Evolutionary conservation across 2,888 invertebrate species (phyloP), one percentile per base, ranked within the genome.

Genomic region (Coenonympha glycerion): DNA sequence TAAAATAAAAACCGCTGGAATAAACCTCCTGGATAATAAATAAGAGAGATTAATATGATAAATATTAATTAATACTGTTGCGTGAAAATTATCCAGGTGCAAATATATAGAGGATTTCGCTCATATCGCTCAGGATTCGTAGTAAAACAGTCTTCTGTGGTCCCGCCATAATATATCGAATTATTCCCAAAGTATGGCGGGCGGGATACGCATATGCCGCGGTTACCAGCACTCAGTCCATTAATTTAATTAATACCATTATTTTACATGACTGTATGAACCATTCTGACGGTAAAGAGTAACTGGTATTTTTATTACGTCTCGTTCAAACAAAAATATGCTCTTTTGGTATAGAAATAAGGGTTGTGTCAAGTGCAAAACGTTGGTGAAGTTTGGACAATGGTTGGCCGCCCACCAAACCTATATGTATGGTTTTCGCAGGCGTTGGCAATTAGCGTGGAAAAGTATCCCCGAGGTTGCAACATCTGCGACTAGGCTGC

Each of bases 211-310:
- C 55, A 56, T 54, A 48, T 53, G 56, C 47, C 56, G 58, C 55
- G 57, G 57, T 56, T 55, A 53, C 39, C 58, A 59, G 44, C 58
- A 53, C 59, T 58, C 58, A 58, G 60, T 61, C 58, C 65, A 68
- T 66, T 68, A 66, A 65, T 67, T 65, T 58, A 69, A 69, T 67
- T 65, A 67, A 66, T 64, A 59, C 59, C 57, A 56, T 61, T 60
- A 60, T 64, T 64, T 58, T 58, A 61, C 61, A 64, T 57, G 57
- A 60, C 52, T 57, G 54, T 59, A 56, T 61, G 58, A 56, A 56
- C 52, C 55, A 56, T 58, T 57, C 52, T 55, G 56, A 46, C 47
- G 47, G 40, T 53, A 8, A 37, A 42, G 30, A 49, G 34, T 37
- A 39, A 39, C 39, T 37, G 30, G n/a, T 21, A 31, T 22, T 24